These are phyloP conservation scores for Callimorpha dominula DNA, from an alignment of 2,888 invertebrate genomes.

Conservation along the genomic window DNA sequence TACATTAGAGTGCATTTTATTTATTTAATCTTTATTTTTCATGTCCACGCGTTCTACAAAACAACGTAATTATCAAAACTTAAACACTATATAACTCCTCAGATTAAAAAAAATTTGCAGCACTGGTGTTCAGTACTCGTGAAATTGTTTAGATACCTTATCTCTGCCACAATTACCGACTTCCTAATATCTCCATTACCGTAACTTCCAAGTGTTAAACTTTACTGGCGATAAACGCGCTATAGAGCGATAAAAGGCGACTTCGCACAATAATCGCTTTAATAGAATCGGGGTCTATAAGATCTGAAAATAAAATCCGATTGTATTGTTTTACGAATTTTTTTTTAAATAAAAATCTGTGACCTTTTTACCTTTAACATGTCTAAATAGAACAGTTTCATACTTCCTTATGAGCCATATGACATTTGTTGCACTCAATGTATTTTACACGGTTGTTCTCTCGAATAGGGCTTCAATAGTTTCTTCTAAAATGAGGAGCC, in stretches of 20 bases:
- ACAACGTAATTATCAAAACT: background rate
- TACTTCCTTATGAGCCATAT: no score
- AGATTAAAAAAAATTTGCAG: background rate
- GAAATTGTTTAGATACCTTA: slow-evolving; percentile 11
- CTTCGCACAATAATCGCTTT: slow-evolving; percentile 51
- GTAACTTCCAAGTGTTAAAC: slow-evolving; percentile 49
- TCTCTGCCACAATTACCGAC: slow-evolving; percentile 18
- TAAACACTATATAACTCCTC: background rate
- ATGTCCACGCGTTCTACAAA: background rate
- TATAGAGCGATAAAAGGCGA: slow-evolving; percentile 31
- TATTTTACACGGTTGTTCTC: no score
- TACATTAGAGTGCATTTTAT: no score
- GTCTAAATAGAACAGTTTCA: no score
- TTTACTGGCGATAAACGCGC: slow-evolving; percentile 43
- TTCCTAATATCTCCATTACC: slow-evolving; percentile 30
- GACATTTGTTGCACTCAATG: no score
- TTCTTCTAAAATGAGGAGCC: no score
- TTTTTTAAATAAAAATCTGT: no score
- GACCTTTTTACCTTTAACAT: no score
- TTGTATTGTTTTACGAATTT: slow-evolving; percentile 24
- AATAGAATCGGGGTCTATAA: slow-evolving; percentile 48
- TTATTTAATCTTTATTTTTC: background rate
- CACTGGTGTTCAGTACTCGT: background rate
- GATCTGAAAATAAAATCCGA: slow-evolving; percentile 28
- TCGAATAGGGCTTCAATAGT: no score